These are phyloP conservation scores for Cephus spinipes DNA, from an alignment of 2,888 invertebrate species.

Conservation along the genomic window DNA sequence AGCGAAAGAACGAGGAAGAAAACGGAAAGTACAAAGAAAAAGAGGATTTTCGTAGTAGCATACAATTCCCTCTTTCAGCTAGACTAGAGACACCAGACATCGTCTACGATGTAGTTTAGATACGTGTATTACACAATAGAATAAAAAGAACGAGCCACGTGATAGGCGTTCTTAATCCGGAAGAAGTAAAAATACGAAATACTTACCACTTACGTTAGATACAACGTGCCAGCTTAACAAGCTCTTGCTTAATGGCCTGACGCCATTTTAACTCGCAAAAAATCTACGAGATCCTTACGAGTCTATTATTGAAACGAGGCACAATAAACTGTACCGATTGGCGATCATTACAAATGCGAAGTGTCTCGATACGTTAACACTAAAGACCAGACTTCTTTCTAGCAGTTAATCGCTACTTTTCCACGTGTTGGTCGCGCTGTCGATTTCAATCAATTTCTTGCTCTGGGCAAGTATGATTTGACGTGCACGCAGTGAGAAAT, in stretches of 20 bases:
- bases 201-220: neutral
- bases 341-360: neutral
- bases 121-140: neutral
- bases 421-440: neutral
- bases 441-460: neutral
- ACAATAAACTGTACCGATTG: constrained; percentile 39
- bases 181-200: neutral
- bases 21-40: neutral
- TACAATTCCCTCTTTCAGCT: neutral
- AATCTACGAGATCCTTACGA: constrained; percentile 32
- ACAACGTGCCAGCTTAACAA: neutral
- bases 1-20: neutral
- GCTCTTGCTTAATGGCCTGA: constrained; percentile 28
- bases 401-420: neutral
- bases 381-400: neutral
- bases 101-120: neutral
- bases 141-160: neutral
- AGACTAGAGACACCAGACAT: neutral
- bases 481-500: neutral
- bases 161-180: neutral
- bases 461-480: neutral
- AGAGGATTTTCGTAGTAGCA: neutral
- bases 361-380: neutral
- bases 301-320: constrained; percentile 29
- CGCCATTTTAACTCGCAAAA: constrained; percentile 35